Conservation (phyloP, 2,797 vertebrate genomes). For the Lepilemur septentrionalis region DNA sequence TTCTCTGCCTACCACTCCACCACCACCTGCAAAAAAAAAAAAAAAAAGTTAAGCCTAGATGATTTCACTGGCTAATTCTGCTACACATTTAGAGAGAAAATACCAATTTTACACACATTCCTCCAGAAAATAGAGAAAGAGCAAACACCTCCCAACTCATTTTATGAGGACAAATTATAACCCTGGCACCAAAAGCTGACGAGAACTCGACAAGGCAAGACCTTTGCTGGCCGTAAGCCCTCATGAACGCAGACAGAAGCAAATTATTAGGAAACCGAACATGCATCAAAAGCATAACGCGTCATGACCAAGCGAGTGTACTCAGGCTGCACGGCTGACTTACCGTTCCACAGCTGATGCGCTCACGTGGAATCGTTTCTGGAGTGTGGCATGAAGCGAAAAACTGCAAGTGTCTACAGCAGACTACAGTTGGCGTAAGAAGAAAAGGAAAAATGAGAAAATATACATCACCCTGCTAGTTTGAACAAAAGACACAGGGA, state of each 20-base stretch:
- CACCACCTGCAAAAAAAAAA: neutral
- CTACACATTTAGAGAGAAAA: slow-evolving; percentile 11
- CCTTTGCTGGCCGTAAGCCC: neutral
- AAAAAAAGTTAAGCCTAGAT: neutral
- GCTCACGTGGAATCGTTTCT: neutral
- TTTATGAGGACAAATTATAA: neutral
- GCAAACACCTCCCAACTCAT: neutral
- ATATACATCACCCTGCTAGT: neutral
- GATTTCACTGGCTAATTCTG: neutral
- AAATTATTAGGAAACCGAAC: neutral
- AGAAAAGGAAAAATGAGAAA: neutral
- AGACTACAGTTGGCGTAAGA: neutral
- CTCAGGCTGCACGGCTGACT: neutral
- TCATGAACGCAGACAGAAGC: neutral
- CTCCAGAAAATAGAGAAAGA: neutral
- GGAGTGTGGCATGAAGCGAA: neutral
- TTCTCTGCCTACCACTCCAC: neutral
- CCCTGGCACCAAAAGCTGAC: neutral
- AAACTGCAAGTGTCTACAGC: neutral
- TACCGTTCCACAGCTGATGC: neutral
- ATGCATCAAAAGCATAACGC: neutral
- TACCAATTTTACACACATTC: neutral
- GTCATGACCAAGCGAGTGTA: neutral
- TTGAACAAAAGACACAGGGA: neutral
- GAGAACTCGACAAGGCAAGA: neutral